A percentile compares a stretch with the other conserved stretches of the same genome.
These are phyloP conservation scores for Phenganax stokvisi DNA, from an alignment of 92 coral and sea anemone species.

Conservation along the genomic window DNA sequence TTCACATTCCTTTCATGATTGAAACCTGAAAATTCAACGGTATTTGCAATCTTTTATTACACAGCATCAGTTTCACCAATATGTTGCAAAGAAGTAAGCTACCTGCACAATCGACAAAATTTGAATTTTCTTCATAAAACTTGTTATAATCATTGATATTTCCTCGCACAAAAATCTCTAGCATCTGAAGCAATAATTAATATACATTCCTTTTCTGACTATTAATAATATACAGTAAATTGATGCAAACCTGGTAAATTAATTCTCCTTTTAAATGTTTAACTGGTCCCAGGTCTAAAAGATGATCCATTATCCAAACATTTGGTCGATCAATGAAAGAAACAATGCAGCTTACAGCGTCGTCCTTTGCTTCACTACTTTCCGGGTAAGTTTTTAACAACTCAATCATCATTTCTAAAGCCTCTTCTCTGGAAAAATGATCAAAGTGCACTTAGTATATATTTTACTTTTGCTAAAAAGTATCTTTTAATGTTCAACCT, in stretches of 20 bases:
- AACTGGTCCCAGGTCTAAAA: conserved; percentile 73
- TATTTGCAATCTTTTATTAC: too few species aligned
- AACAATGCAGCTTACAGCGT: conserved; percentile 78
- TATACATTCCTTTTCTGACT: not conserved
- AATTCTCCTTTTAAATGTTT: conserved; percentile 79
- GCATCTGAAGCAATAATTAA: conserved; percentile 50
- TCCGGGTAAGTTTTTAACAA: conserved; percentile 87
- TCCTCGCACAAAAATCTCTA: conserved; percentile 84
- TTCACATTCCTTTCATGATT: conserved; percentile 75
- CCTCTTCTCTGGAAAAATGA: conserved; percentile 67
- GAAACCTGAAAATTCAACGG: conserved; percentile 48
- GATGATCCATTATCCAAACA: conserved; percentile 81
- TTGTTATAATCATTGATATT: conserved; percentile 65
- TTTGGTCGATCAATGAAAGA: conserved; percentile 78
- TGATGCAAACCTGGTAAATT: conserved; percentile 57
- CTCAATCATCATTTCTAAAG: conserved; percentile 85
- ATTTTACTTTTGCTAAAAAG: not conserved
- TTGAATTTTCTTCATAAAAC: conserved; percentile 74
- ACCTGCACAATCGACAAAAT: conserved; percentile 80
- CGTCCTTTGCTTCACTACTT: conserved; percentile 78
- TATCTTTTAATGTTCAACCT: conserved; percentile 41
- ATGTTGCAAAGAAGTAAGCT: not conserved
- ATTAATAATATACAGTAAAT: not conserved
- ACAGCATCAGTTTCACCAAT: not conserved
- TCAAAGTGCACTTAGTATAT: not conserved